Evolutionary conservation across 1,140 invertebrate species (phyloP), one percentile per base, ranked within the genome.

Genomic region (Drosophila ficusphila): DNA sequence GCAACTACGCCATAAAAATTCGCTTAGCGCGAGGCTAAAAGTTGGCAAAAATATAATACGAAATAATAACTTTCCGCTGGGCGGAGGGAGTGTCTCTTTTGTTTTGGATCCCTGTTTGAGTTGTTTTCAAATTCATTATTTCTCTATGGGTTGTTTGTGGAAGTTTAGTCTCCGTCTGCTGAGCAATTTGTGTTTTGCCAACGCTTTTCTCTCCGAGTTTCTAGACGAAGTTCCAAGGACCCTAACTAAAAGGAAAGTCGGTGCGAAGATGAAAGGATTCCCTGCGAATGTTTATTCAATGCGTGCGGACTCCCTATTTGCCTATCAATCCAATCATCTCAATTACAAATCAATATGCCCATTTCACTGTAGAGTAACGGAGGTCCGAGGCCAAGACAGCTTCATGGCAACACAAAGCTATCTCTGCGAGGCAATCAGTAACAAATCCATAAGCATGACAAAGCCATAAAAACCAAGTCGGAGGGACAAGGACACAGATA

Each of bases 361-460:
- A 76, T 85, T 85, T 51, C 65, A 73, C 71, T 57, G 56, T 69
- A 69, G 61, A 60, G 64, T 48, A 74, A 29, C 34, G 58, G n/a
- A 64, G 47, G 69, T 60, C 54, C 57, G 39, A 72, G 31, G 54
- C 38, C 65, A 49, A 27, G 39, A 75, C 42, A 60, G 57, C 49
- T 61, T 52, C 70, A 41, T 60, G 36, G 56, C 33, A 52, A 53
- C 54, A 65, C 56, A 54, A 74, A 65, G 76, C 71, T 79, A 85
- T 85, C 81, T 44, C 48, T 56, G 64, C 61, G 61, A 68, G 76
- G 76, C 79, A 85, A 85, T 85, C 81, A 88, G 76, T 67, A 88
- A 71, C 77, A 82, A 88, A 88, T 88, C 82, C 82, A 75, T 82
- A 78, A 88, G 82, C 69, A 88, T 78, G 82, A 88, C 74, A 88